A percentile compares a stretch with the other conserved stretches of the same genome.
Conservation (phyloP, 2,797 vertebrate genomes). For the Yasuhikotakia modesta region DNA sequence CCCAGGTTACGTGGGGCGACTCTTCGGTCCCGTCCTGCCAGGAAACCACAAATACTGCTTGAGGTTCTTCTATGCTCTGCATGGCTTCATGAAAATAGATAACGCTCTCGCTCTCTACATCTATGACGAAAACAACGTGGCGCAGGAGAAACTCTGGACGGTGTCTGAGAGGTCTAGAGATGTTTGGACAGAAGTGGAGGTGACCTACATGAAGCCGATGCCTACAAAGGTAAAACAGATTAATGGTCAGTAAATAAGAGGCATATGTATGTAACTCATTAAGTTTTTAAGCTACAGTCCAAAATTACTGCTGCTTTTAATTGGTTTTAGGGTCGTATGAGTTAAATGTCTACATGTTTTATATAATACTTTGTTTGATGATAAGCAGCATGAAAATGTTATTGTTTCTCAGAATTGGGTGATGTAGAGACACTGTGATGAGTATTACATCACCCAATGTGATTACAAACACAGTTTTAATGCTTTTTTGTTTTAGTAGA, state of each 20-base stretch:
- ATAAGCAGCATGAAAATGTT: conserved; percentile 1
- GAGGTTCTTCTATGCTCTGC: conserved; percentile 87
- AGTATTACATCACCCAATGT: not conserved
- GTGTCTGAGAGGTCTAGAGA: conserved; percentile 79
- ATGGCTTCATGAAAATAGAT: conserved; percentile 87
- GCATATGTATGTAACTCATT: no score
- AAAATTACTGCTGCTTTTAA: not conserved
- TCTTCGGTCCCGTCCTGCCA: conserved; percentile 84
- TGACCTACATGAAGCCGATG: conserved; percentile 91
- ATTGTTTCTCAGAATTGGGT: not conserved
- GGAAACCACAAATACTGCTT: conserved; percentile 90
- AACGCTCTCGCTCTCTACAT: conserved; percentile 86
- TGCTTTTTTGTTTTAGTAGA: not conserved
- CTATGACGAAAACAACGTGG: conserved; percentile 88
- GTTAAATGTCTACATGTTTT: no score
- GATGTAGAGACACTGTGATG: conserved; percentile 9
- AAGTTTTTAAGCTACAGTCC: no score
- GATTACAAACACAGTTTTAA: conserved; percentile 20
- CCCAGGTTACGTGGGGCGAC: conserved; percentile 85
- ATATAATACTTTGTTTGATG: not conserved
- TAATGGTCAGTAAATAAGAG: no score
- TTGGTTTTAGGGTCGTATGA: not conserved
- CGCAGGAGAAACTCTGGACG: conserved; percentile 92
- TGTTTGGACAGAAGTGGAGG: conserved; percentile 86
- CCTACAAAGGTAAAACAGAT: conserved; percentile 80